Base-by-base conservation (phyloP, 1,140 invertebrate species). In the Rhyzopertha dominica region DNA sequence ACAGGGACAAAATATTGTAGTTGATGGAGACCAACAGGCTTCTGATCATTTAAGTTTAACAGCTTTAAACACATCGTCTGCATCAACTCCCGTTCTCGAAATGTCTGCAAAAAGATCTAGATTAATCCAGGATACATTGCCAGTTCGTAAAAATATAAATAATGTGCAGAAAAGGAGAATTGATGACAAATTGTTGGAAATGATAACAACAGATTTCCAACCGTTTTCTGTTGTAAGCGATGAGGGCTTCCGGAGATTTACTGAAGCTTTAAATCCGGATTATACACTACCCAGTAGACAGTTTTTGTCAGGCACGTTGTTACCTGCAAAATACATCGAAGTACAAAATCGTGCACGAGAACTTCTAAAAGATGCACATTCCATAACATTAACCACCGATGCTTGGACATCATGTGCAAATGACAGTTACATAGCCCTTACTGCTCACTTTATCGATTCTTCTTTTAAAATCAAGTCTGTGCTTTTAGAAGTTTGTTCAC, bases 121-220 rank as follows among this genome's bases (percentile, higher is more conserved):
- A n/a, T n/a, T n/a, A n/a, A n/a, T n/a, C n/a, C n/a, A n/a, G n/a
- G n/a, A n/a, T n/a, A n/a, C n/a, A n/a, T n/a, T n/a, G n/a, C n/a
- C n/a, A n/a, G n/a, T n/a, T n/a, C n/a, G n/a, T n/a, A n/a, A n/a
- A n/a, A n/a, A n/a, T n/a, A n/a, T n/a, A n/a, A n/a, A n/a, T n/a
- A n/a, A n/a, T n/a, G n/a, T n/a, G n/a, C n/a, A n/a, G n/a, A n/a
- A n/a, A n/a, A n/a, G n/a, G n/a, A n/a, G n/a, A n/a, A n/a, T n/a
- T n/a, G n/a, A n/a, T n/a, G n/a, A n/a, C n/a, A n/a, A n/a, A n/a
- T n/a, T n/a, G n/a, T n/a, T n/a, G n/a, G n/a, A n/a, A n/a, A n/a
- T n/a, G n/a, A n/a, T n/a, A n/a, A n/a, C n/a, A n/a, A n/a, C n/a
- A 25, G 56, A 58, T 37, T 56, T 43, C 48, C 54, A 61, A 38